Conservation (phyloP, 2,888 invertebrate species). For the Noctua comes region DNA sequence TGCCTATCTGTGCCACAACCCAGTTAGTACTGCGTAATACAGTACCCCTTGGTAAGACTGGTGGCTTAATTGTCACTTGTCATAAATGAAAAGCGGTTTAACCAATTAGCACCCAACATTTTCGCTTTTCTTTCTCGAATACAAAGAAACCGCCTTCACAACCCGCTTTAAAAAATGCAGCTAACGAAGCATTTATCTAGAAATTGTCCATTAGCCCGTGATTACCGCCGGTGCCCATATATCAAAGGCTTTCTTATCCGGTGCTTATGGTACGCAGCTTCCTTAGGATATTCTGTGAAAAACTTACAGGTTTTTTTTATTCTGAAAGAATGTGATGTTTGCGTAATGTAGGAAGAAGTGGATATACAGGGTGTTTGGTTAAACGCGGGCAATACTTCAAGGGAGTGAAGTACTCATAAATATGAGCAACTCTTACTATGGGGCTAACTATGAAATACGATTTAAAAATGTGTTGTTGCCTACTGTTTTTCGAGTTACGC, state of each 20-base stretch:
- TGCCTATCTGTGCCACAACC: too few species aligned
- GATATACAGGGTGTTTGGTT: too few species aligned
- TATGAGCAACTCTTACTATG: too few species aligned
- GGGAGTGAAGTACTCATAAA: too few species aligned
- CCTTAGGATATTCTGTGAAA: conserved; percentile 49
- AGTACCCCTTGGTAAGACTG: too few species aligned
- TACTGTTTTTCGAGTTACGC: too few species aligned
- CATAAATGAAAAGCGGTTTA: conserved; percentile 20
- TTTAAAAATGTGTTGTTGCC: too few species aligned
- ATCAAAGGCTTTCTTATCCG: conserved; percentile 62
- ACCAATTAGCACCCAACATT: conserved; percentile 10
- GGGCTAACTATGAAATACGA: too few species aligned
- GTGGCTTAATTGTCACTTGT: neutral
- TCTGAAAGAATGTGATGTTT: neutral
- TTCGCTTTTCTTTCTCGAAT: conserved; percentile 33
- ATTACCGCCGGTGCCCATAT: conserved; percentile 40
- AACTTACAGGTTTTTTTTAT: neutral
- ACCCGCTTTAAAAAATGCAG: conserved; percentile 46
- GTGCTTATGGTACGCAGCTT: conserved; percentile 35
- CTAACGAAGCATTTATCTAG: conserved; percentile 56
- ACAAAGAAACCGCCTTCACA: conserved; percentile 28
- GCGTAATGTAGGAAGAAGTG: neutral
- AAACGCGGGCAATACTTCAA: too few species aligned
- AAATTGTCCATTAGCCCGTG: conserved; percentile 44
- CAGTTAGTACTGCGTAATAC: too few species aligned